Conservation (phyloP, 2,797 vertebrate species). For the Momotus momota region DNA sequence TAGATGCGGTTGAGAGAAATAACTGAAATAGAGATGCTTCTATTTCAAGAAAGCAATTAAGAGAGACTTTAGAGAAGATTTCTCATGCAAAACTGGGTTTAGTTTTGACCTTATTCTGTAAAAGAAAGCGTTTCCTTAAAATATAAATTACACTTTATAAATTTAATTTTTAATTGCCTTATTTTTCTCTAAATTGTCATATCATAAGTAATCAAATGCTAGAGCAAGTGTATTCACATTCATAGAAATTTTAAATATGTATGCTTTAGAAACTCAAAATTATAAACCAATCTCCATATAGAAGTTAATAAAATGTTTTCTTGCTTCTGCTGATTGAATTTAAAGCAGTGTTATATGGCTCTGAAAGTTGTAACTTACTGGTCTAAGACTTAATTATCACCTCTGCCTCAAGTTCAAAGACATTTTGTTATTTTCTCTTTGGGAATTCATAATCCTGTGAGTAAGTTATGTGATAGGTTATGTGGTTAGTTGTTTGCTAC, state of each 20-base stretch:
- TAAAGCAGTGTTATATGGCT: not conserved
- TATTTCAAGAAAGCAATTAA: not conserved
- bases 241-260: not conserved
- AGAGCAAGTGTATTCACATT: not conserved
- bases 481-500: not conserved
- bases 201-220: not conserved
- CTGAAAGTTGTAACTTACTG: not conserved
- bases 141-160: not conserved
- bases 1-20: not conserved
- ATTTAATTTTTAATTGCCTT: not conserved
- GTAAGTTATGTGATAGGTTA: not conserved
- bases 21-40: not conserved
- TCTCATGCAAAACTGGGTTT: not conserved
- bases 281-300: not conserved
- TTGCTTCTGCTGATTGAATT: not conserved
- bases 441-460: not conserved
- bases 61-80: not conserved
- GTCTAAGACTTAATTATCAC: not conserved
- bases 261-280: not conserved
- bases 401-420: not conserved
- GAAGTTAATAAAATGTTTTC: not conserved
- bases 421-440: not conserved
- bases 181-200: not conserved
- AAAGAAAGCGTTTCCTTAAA: not conserved
- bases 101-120: not conserved